A percentile compares a stretch with the other conserved stretches of the same genome.
Evolutionary conservation across 92 coral and sea anemone species (phyloP).

Genomic region (Zoanthus solanderi): DNA sequence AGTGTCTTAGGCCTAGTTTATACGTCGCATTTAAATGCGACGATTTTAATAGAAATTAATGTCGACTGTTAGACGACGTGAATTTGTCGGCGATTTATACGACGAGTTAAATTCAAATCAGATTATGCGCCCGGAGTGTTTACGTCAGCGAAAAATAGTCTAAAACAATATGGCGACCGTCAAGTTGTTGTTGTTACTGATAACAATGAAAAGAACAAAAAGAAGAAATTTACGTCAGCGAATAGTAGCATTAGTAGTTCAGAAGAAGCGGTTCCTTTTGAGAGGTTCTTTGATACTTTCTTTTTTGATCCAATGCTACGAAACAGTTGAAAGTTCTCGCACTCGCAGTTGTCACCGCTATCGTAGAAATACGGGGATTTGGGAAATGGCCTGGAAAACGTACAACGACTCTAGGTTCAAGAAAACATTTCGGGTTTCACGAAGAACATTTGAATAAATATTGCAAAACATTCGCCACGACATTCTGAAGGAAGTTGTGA

Average conservation of each 20-base stretch:
- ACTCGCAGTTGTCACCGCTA: constrained; percentile 54
- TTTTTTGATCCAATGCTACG: constrained; percentile 32
- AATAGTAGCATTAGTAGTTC: constrained; percentile 37
- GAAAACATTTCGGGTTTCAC: constrained; percentile 63
- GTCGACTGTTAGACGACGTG: too few relatives aligned
- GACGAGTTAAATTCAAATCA: too few relatives aligned
- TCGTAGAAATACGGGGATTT: constrained; percentile 56
- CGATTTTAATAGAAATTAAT: too few relatives aligned
- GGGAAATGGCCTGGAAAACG: constrained; percentile 54
- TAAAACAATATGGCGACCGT: too few relatives aligned
- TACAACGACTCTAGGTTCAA: constrained; percentile 58
- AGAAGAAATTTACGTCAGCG: constrained; percentile 11
- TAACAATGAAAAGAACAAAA: constrained; percentile 13
- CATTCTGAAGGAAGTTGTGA: constrained; percentile 35
- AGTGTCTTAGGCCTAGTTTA: too few relatives aligned
- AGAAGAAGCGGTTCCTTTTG: constrained; percentile 39
- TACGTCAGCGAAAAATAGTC: too few relatives aligned
- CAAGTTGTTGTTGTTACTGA: constrained; percentile 12
- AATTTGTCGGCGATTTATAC: too few relatives aligned
- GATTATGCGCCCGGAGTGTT: too few relatives aligned
- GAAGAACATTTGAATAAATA: constrained; percentile 15
- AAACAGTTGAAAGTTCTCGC: constrained; percentile 1
- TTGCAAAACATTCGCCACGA: constrained; percentile 28
- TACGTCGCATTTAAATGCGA: too few relatives aligned
- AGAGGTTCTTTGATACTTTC: constrained; percentile 32